A percentile compares a stretch with the other conserved stretches of the same genome.
phyloP scores from a whole-genome alignment of 2,888 invertebrate species.

The Rotaria magnacalcarata region DNA sequence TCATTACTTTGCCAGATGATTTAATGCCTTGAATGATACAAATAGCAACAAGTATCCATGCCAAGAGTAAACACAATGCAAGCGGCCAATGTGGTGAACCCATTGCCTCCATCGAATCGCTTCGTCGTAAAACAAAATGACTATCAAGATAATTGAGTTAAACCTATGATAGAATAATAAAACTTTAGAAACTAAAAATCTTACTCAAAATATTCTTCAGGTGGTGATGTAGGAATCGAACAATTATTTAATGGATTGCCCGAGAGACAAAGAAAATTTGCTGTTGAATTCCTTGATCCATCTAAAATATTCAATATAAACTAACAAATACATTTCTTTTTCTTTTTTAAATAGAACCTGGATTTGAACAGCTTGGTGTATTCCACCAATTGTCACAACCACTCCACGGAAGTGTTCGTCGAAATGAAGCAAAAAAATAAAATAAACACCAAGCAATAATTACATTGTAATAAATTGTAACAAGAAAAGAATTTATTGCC shows the following conservation, averaged over 20 bases:
- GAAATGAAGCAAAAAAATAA: conserved; percentile 36
- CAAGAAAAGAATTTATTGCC: conserved; percentile 11
- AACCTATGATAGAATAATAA: background rate
- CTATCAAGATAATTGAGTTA: background rate
- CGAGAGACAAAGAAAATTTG: background rate
- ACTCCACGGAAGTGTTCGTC: conserved; percentile 12
- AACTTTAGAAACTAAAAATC: background rate
- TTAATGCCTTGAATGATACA: conserved; percentile 25
- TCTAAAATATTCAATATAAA: background rate
- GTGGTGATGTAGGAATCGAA: background rate
- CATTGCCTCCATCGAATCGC: background rate
- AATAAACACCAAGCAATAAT: conserved; percentile 35
- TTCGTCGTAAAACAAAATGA: background rate
- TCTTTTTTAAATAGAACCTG: background rate
- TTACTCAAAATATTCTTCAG: conserved; percentile 33
- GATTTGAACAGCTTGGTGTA: background rate
- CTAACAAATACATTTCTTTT: background rate
- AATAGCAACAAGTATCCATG: conserved; percentile 16
- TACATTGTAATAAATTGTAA: conserved; percentile 7
- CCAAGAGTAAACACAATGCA: background rate
- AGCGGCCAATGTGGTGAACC: background rate
- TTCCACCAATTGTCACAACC: conserved; percentile 33
- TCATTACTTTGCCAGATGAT: conserved; percentile 15
- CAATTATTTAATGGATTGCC: background rate
- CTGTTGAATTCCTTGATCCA: background rate